phyloP scores from a whole-genome alignment of 2,797 vertebrate genomes.

The Arnoldichthys spilopterus region DNA sequence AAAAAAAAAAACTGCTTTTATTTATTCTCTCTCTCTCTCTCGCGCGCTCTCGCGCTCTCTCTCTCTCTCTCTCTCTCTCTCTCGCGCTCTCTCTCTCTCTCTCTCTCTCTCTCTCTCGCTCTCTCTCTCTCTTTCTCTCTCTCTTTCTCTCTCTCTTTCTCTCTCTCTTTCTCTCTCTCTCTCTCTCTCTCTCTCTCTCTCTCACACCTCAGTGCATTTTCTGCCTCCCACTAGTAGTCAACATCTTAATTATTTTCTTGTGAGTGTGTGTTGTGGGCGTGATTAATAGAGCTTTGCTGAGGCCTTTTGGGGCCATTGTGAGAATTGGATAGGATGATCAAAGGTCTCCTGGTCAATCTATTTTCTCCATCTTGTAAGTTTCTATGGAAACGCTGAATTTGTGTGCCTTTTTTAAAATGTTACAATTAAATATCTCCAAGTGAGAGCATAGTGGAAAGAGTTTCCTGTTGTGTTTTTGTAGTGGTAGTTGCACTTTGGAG shows the following conservation, averaged over 20 bases:
- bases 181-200: background rate
- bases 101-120: too few relatives aligned
- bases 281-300: slow-evolving; percentile 38
- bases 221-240: slow-evolving; percentile 37
- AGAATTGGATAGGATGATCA: slow-evolving; percentile 47
- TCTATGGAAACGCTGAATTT: slow-evolving; percentile 32
- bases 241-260: slow-evolving; percentile 51
- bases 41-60: too few relatives aligned
- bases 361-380: slow-evolving; percentile 3
- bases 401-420: background rate
- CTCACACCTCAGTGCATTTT: slow-evolving; percentile 21
- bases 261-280: slow-evolving; percentile 21
- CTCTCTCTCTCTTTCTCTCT: background rate
- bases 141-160: slow-evolving; percentile 2
- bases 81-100: too few relatives aligned
- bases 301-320: slow-evolving; percentile 21
- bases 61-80: too few relatives aligned
- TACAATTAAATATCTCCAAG: background rate
- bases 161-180: background rate
- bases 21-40: too few relatives aligned
- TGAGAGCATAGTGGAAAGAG: background rate
- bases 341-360: slow-evolving; percentile 35
- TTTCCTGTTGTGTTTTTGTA: too few relatives aligned
- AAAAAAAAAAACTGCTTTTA: too few relatives aligned
- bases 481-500: background rate